phyloP scores from a whole-genome alignment of 2,797 vertebrate genomes.

The Anguilla megastoma region DNA sequence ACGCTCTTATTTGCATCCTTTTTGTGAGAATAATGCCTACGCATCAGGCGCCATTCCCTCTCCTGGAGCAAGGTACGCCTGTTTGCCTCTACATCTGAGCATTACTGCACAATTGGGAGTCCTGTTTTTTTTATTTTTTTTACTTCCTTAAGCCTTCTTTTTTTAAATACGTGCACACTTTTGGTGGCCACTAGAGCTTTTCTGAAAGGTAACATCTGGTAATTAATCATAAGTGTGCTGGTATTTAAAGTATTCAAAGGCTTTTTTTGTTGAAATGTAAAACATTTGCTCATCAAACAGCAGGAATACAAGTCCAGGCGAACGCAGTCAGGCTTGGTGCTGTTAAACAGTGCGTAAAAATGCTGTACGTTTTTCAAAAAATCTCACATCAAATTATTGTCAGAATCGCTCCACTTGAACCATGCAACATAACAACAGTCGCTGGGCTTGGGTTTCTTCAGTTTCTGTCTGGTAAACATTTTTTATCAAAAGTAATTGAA shows the following conservation, averaged over 20 bases:
- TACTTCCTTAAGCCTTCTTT: not conserved
- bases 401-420: not conserved
- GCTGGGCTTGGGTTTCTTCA: not conserved
- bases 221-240: slow-evolving; percentile 47
- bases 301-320: slow-evolving; percentile 55
- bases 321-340: slow-evolving; percentile 54
- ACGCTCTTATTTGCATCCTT: slow-evolving; percentile 80
- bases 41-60: not conserved
- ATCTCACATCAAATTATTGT: slow-evolving; percentile 29
- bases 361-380: slow-evolving; percentile 51
- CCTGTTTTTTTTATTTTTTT: not conserved
- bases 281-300: slow-evolving; percentile 57
- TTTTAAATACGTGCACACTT: slow-evolving; percentile 30
- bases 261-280: slow-evolving; percentile 54
- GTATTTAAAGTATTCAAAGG: slow-evolving; percentile 58
- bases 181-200: not conserved
- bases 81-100: not conserved
- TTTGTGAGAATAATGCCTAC: slow-evolving; percentile 34
- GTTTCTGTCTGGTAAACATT: slow-evolving; percentile 13
- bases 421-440: not conserved
- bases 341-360: slow-evolving; percentile 44
- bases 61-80: not conserved
- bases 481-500: slow-evolving; percentile 26
- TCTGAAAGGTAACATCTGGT: slow-evolving; percentile 31
- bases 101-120: not conserved